A percentile compares a stretch with the other conserved stretches of the same genome.
These are phyloP conservation scores for Rallus crepitans DNA, from an alignment of 2,797 vertebrate species.

Conservation along the genomic window DNA sequence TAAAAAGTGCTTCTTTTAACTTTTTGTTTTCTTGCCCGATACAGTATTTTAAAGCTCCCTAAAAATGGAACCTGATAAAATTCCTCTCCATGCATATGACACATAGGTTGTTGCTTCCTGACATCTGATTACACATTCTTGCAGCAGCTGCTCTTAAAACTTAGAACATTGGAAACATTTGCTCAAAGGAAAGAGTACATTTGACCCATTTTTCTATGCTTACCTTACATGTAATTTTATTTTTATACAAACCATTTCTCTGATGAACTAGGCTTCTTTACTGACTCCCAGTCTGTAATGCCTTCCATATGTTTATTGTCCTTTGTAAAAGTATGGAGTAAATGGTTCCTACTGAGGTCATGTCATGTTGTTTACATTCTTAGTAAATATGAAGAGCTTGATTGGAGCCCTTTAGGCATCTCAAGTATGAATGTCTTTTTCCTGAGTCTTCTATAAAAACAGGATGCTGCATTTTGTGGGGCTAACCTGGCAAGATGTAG, in stretches of 20 bases:
- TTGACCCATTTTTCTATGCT: neutral
- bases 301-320: slow-evolving; percentile 69
- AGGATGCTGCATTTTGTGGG: slow-evolving; percentile 31
- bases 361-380: slow-evolving; percentile 73
- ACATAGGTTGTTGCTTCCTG: neutral
- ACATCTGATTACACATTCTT: neutral
- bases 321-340: slow-evolving; percentile 57
- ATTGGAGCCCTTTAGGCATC: slow-evolving; percentile 61
- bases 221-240: neutral
- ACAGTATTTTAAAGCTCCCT: neutral
- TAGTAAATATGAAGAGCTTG: slow-evolving; percentile 62
- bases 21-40: neutral
- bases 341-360: slow-evolving; percentile 56
- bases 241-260: neutral
- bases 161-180: slow-evolving; percentile 15
- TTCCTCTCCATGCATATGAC: neutral
- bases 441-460: slow-evolving; percentile 38
- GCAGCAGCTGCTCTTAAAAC: neutral
- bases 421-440: slow-evolving; percentile 59
- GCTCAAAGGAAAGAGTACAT: neutral
- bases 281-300: slow-evolving; percentile 54
- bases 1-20: neutral
- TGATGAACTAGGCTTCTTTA: neutral
- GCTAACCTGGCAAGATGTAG: slow-evolving; percentile 28
- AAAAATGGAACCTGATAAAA: slow-evolving; percentile 28